A percentile compares a stretch with the other conserved stretches of the same genome.
Evolutionary conservation across 2,888 invertebrate species (phyloP).

Genomic region (Oscheius sp.): DNA sequence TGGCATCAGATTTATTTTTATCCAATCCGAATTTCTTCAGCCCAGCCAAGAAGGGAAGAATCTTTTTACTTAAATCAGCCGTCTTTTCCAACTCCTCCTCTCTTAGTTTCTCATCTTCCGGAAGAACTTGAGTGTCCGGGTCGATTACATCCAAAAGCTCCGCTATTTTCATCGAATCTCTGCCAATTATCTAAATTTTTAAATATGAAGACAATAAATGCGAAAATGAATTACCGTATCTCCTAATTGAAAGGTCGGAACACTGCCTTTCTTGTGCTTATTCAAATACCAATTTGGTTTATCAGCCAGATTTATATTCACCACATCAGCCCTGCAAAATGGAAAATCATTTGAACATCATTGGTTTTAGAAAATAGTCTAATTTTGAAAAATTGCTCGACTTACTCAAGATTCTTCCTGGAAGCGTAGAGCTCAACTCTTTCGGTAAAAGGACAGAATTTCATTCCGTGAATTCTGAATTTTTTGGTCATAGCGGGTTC

Average conservation of each 20-base stretch:
- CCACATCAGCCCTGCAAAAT: constrained; percentile 44
- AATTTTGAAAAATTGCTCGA: not conserved
- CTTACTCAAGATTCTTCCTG: constrained; percentile 8
- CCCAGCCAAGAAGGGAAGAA: not conserved
- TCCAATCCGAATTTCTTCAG: constrained; percentile 1
- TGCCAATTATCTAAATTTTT: constrained; percentile 9
- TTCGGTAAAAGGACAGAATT: constrained; percentile 16
- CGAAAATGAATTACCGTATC: not conserved
- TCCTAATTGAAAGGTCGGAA: constrained; percentile 77
- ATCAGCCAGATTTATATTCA: constrained; percentile 70
- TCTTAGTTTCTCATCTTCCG: not conserved
- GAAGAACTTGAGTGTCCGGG: not conserved
- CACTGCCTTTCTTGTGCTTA: constrained; percentile 74
- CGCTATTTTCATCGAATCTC: constrained; percentile 17
- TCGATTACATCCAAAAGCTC: constrained; percentile 17
- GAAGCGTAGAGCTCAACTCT: constrained; percentile 12
- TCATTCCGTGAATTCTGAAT: constrained; percentile 13
- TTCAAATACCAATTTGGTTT: constrained; percentile 83
- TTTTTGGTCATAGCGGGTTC: constrained; percentile 13
- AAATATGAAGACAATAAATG: too few species aligned
- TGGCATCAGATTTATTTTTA: not conserved
- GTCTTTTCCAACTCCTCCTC: constrained; percentile 7
- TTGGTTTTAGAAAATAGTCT: too few species aligned
- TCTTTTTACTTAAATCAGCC: constrained; percentile 2
- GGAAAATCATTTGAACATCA: not conserved